These are phyloP conservation scores for Fregetta grallaria DNA, from an alignment of 2,113 vertebrate genomes.

Conservation along the genomic window DNA sequence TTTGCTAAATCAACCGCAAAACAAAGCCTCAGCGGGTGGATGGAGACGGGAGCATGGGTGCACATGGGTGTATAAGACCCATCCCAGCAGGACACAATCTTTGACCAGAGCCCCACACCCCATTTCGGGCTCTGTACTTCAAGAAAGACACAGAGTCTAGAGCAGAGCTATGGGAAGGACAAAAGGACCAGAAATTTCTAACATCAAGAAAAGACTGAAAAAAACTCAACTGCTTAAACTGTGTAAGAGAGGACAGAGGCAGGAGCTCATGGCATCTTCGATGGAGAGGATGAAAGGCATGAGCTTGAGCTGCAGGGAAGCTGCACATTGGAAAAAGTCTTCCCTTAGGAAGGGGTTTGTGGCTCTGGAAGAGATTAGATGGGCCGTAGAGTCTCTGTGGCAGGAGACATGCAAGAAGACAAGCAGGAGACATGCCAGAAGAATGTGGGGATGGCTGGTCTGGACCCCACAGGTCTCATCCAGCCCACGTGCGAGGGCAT, in stretches of 20 bases:
- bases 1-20: neutral
- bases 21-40: neutral
- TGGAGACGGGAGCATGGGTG: neutral
- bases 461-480: neutral
- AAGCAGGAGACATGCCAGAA: neutral
- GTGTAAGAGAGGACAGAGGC: neutral
- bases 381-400: neutral
- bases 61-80: neutral
- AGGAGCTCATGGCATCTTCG: neutral
- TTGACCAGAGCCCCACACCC: neutral
- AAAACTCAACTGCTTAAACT: neutral
- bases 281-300: neutral
- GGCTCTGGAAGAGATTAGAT: neutral
- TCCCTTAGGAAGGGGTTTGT: neutral
- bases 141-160: neutral
- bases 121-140: neutral
- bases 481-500: neutral
- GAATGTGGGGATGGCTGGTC: accelerated
- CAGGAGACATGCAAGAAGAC: neutral
- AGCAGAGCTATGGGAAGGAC: neutral
- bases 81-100: neutral
- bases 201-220: neutral
- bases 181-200: neutral
- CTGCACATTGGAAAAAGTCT: neutral
- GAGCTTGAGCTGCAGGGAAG: neutral